Percentiles rank a stretch among this genome's conserved stretches.
Evolutionary conservation across 2,797 vertebrate genomes (phyloP).

Genomic region (Chelon auratus): DNA sequence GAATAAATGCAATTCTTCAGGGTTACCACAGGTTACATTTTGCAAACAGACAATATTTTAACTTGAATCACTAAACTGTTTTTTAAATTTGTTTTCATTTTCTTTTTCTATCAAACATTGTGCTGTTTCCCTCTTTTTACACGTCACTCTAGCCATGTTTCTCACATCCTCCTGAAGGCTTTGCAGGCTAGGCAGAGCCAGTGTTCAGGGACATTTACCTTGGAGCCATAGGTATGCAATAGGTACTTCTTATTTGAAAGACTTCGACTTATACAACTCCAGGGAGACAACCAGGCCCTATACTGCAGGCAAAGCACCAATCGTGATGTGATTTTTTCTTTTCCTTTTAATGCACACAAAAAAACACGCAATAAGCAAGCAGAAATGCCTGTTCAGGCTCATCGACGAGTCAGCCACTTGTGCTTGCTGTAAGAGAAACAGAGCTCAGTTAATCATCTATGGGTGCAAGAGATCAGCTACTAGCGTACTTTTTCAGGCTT

Average conservation of each 20-base stretch:
- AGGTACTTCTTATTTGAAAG: conserved; percentile 5
- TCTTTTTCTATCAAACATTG: not conserved
- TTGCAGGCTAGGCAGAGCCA: not conserved
- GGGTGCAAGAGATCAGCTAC: not conserved
- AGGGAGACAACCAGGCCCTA: conserved; percentile 14
- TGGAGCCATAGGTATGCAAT: not conserved
- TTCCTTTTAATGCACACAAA: not conserved
- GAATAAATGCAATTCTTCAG: too few relatives aligned
- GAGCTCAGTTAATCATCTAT: not conserved
- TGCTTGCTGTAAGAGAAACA: not conserved
- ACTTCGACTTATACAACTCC: not conserved
- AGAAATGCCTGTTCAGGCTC: not conserved
- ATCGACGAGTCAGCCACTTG: not conserved
- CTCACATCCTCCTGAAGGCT: conserved; percentile 8
- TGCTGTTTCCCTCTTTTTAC: not conserved
- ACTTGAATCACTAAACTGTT: not conserved
- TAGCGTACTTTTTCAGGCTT: not conserved
- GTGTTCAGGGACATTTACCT: conserved; percentile 12
- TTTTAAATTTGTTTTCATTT: not conserved
- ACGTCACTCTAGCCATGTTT: not conserved
- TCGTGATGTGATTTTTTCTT: conserved; percentile 1
- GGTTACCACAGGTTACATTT: not conserved
- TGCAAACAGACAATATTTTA: not conserved
- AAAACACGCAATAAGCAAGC: not conserved
- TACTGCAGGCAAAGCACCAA: conserved; percentile 16